Conservation (phyloP, 2,797 vertebrate genomes). For the Triplophysa bombifrons region DNA sequence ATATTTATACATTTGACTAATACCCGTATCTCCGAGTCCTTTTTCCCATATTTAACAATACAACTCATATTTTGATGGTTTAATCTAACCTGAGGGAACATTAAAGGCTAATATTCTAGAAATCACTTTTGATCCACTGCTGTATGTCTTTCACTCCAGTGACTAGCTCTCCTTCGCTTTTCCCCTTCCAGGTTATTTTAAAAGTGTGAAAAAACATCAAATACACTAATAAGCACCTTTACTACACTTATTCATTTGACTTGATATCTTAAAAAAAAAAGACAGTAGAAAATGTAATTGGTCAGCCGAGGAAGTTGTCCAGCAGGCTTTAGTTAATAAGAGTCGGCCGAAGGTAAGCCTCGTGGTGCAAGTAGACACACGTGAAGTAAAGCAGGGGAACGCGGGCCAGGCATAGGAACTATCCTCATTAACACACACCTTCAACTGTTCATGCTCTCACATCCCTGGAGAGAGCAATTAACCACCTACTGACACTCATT, state of each 20-base stretch:
- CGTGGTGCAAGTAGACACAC: neutral
- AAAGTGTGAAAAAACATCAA: neutral
- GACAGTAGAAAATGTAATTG: slow-evolving; percentile 41
- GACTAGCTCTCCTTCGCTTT: neutral
- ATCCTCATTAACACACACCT: slow-evolving; percentile 55
- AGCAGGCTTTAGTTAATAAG: slow-evolving; percentile 47
- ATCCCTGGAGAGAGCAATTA: slow-evolving; percentile 59
- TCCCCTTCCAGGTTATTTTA: neutral
- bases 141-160: neutral
- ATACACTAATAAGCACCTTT: slow-evolving; percentile 22
- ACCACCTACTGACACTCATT: slow-evolving; percentile 44
- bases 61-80: too few relatives aligned
- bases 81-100: too few relatives aligned
- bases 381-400: slow-evolving; percentile 4
- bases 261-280: slow-evolving; percentile 16
- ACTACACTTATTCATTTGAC: slow-evolving; percentile 11
- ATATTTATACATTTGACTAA: too few relatives aligned
- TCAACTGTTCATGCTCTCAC: slow-evolving; percentile 34
- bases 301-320: slow-evolving; percentile 39
- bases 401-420: slow-evolving; percentile 22
- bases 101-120: too few relatives aligned
- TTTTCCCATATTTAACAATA: too few relatives aligned
- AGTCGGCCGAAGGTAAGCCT: slow-evolving; percentile 43
- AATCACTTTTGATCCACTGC: neutral
- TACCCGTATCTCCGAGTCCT: neutral